Conservation (phyloP, 2,797 vertebrate genomes). For the Malurus leucopterus region DNA sequence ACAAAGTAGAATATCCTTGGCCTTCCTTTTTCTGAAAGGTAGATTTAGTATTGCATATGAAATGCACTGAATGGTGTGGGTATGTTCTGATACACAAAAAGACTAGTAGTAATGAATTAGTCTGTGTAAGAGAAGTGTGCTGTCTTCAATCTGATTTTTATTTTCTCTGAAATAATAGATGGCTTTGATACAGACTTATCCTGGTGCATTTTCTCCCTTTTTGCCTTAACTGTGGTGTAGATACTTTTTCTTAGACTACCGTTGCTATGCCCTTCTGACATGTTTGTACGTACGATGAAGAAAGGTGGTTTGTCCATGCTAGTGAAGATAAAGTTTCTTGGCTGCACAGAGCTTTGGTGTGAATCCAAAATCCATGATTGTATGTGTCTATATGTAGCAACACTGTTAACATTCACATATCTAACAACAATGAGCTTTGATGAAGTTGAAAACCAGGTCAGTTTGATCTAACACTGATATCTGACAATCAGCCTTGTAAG, state of each 20-base stretch:
- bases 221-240: neutral
- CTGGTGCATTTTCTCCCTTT: neutral
- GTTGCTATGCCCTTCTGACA: neutral
- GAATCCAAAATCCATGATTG: neutral
- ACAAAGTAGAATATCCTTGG: conserved; percentile 64
- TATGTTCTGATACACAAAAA: neutral
- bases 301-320: neutral
- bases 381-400: neutral
- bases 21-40: conserved; percentile 66
- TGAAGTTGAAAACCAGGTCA: neutral
- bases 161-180: conserved; percentile 19
- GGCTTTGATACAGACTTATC: conserved; percentile 1
- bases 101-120: neutral
- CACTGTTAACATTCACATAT: neutral
- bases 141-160: neutral
- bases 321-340: neutral
- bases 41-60: conserved; percentile 33
- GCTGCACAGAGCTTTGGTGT: neutral
- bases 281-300: neutral
- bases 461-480: neutral
- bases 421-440: neutral
- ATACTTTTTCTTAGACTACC: neutral
- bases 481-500: neutral
- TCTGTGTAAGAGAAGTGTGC: neutral
- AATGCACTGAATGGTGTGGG: conserved; percentile 35